A percentile compares a stretch with the other conserved stretches of the same genome.
Conservation (phyloP, 2,113 vertebrate genomes). For the Indicator indicator region DNA sequence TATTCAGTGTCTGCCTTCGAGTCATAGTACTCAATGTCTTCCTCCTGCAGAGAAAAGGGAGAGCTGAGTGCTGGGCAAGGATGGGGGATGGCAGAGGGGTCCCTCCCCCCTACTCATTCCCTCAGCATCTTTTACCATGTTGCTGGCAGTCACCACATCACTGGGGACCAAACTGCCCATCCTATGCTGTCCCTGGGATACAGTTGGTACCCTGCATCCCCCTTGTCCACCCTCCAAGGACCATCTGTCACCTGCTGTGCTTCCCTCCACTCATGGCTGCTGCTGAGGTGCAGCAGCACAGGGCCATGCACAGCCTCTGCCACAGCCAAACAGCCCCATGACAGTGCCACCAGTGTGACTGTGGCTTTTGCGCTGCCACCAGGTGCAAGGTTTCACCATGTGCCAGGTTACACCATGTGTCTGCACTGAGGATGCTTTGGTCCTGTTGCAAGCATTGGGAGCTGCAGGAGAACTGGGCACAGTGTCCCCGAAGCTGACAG, state of each 20-base stretch:
- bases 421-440: fast-evolving
- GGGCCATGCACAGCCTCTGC: background rate
- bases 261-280: background rate
- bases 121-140: background rate
- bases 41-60: constrained; percentile 82
- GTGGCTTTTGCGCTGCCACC: fast-evolving
- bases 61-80: background rate
- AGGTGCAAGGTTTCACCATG: fast-evolving
- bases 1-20: constrained; percentile 94
- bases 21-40: constrained; percentile 95
- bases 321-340: fast-evolving
- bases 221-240: background rate
- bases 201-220: background rate
- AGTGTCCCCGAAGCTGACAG: fast-evolving
- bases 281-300: fast-evolving
- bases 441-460: background rate
- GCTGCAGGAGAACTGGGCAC: fast-evolving
- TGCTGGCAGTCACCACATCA: background rate
- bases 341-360: fast-evolving
- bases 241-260: fast-evolving
- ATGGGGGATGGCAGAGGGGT: background rate
- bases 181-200: fast-evolving
- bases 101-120: fast-evolving
- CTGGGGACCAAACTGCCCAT: background rate
- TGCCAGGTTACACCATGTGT: background rate